Conservation (phyloP, 2,797 vertebrate genomes). For the Petrocephalus schoutedeni region DNA sequence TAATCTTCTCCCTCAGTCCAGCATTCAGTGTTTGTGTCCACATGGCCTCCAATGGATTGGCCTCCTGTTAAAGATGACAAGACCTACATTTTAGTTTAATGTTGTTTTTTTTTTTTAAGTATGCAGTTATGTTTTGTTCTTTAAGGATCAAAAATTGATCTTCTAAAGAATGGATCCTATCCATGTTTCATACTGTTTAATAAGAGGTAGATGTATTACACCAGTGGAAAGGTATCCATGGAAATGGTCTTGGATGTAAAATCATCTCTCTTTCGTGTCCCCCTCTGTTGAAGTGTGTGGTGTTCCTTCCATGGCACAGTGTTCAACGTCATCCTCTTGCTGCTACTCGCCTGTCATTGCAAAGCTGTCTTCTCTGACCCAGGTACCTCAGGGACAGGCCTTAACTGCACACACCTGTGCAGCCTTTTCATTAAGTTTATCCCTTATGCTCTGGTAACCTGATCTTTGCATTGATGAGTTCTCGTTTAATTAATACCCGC, state of each 20-base stretch:
- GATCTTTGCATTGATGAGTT: background rate
- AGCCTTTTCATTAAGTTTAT: background rate
- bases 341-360: constrained; percentile 70
- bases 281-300: constrained; percentile 58
- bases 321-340: constrained; percentile 67
- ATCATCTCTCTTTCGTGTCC: background rate
- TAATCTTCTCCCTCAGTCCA: background rate
- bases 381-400: constrained; percentile 42
- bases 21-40: background rate
- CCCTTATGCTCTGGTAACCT: background rate
- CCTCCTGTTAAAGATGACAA: background rate
- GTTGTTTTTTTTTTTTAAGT: background rate
- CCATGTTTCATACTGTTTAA: background rate
- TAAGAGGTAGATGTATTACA: background rate
- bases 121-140: background rate
- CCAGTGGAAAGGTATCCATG: background rate
- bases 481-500: background rate
- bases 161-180: background rate
- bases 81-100: background rate
- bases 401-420: background rate
- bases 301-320: constrained; percentile 64
- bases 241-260: background rate
- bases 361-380: constrained; percentile 75
- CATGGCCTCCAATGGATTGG: background rate
- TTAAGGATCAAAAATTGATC: background rate